Conservation (phyloP, 2,797 vertebrate species). For the Argentina silus region DNA sequence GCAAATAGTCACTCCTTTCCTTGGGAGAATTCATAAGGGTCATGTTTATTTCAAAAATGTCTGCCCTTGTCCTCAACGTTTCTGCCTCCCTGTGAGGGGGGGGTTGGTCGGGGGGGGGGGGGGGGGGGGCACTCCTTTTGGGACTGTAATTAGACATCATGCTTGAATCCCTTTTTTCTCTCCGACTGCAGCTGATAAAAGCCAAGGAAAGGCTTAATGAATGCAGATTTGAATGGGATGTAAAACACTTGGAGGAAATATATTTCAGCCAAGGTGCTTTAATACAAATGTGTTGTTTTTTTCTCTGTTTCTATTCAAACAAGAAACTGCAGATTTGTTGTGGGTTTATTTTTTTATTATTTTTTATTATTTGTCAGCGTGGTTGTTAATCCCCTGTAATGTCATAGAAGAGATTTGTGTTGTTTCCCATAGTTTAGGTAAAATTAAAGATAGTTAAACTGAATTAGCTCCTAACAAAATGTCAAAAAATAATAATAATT, state of each 20-base stretch:
- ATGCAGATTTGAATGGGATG: slow-evolving; percentile 52
- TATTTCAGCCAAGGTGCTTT: slow-evolving; percentile 28
- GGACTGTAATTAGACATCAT: slow-evolving; percentile 73
- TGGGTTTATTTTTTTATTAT: background rate
- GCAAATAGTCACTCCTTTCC: slow-evolving; percentile 54
- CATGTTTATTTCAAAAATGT: slow-evolving; percentile 77
- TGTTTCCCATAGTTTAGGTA: background rate
- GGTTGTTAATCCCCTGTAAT: background rate
- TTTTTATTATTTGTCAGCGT: background rate
- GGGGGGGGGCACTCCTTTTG: slow-evolving; percentile 61
- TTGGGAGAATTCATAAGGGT: slow-evolving; percentile 70
- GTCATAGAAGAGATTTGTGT: background rate
- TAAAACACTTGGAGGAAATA: slow-evolving; percentile 61
- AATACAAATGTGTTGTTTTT: slow-evolving; percentile 2
- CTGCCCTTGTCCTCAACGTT: slow-evolving; percentile 71
- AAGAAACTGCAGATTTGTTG: background rate
- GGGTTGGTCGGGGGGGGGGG: slow-evolving; percentile 46
- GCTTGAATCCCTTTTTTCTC: slow-evolving; percentile 40
- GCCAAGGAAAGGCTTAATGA: slow-evolving; percentile 62
- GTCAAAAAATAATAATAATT: background rate
- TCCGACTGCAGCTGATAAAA: slow-evolving; percentile 50
- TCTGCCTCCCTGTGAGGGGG: slow-evolving; percentile 25
- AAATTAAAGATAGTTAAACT: background rate
- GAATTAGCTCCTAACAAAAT: background rate
- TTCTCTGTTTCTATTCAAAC: slow-evolving; percentile 7